Conservation (phyloP, 1,140 invertebrate species). For the Zaprionus davidi region DNA sequence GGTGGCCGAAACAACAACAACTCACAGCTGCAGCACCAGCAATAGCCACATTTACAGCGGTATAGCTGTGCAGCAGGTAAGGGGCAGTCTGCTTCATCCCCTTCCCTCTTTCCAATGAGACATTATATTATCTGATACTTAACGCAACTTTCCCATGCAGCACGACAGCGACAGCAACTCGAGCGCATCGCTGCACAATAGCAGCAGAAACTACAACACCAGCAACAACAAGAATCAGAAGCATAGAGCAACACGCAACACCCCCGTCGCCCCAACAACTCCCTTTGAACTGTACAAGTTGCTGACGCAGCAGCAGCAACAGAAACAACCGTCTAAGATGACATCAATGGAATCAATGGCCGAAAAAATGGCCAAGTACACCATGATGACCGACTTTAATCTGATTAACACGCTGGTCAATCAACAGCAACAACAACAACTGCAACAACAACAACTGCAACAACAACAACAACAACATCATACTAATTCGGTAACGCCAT, state of each 20-base stretch:
- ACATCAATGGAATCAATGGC: slow-evolving; percentile 84
- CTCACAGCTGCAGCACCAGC: slow-evolving; percentile 28
- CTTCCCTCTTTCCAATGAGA: slow-evolving; percentile 5
- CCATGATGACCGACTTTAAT: slow-evolving; percentile 68
- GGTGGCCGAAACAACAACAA: slow-evolving; percentile 71
- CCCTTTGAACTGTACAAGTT: slow-evolving; percentile 70
- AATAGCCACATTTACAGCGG: slow-evolving; percentile 45
- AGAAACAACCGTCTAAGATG: slow-evolving; percentile 66
- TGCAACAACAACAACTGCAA: slow-evolving; percentile 57
- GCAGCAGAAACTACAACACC: slow-evolving; percentile 40
- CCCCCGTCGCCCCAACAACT: slow-evolving; percentile 30
- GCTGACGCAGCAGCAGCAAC: slow-evolving; percentile 56
- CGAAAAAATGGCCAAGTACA: slow-evolving; percentile 72
- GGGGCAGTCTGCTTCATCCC: neutral
- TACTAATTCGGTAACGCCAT: slow-evolving; percentile 73
- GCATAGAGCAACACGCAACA: slow-evolving; percentile 38
- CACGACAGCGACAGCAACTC: slow-evolving; percentile 82
- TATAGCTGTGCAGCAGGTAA: slow-evolving; percentile 43
- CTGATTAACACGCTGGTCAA: slow-evolving; percentile 63
- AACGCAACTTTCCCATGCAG: slow-evolving; percentile 47
- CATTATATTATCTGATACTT: slow-evolving; percentile 41
- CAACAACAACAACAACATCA: slow-evolving; percentile 62
- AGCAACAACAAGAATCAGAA: slow-evolving; percentile 37
- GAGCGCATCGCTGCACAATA: slow-evolving; percentile 64
- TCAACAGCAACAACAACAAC: slow-evolving; percentile 68